A percentile compares a stretch with the other conserved stretches of the same genome.
phyloP scores from a whole-genome alignment of 2,888 invertebrate species.

The Plutella xylostella region DNA sequence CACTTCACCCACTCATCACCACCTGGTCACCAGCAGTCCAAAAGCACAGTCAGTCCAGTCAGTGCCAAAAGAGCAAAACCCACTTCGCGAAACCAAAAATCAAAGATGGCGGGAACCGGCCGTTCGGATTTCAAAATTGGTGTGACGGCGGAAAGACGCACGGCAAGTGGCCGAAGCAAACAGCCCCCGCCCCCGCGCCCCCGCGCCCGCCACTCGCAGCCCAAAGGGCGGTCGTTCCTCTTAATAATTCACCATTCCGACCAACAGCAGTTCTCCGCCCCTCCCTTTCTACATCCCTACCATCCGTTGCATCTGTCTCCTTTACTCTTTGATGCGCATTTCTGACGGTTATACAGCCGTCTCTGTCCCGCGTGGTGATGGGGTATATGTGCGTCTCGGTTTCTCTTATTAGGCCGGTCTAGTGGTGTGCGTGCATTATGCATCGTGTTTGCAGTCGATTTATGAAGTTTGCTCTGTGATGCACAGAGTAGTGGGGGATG shows the following conservation, averaged over 20 bases:
- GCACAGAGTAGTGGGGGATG: neutral
- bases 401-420: conserved; percentile 49
- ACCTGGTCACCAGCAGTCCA: too few relatives aligned
- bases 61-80: too few relatives aligned
- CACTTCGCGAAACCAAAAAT: too few relatives aligned
- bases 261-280: conserved; percentile 44
- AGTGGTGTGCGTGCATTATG: conserved; percentile 43
- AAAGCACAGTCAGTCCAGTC: too few relatives aligned
- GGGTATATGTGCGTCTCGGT: conserved; percentile 25
- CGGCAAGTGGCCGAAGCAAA: conserved; percentile 37
- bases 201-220: conserved; percentile 36
- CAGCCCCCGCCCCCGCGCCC: conserved; percentile 20
- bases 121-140: conserved; percentile 41
- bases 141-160: conserved; percentile 55
- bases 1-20: too few relatives aligned
- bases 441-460: conserved; percentile 57
- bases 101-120: too few relatives aligned
- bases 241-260: conserved; percentile 52
- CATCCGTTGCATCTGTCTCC: too few relatives aligned
- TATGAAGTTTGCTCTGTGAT: conserved; percentile 53
- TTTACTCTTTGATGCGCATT: conserved; percentile 39
- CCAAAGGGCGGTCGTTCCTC: conserved; percentile 55
- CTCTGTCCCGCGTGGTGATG: conserved; percentile 17
- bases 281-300: conserved; percentile 33
- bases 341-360: conserved; percentile 22